Base-by-base conservation (phyloP, 92 coral and sea anemone species). In the Umimayanthus chanpuru region DNA sequence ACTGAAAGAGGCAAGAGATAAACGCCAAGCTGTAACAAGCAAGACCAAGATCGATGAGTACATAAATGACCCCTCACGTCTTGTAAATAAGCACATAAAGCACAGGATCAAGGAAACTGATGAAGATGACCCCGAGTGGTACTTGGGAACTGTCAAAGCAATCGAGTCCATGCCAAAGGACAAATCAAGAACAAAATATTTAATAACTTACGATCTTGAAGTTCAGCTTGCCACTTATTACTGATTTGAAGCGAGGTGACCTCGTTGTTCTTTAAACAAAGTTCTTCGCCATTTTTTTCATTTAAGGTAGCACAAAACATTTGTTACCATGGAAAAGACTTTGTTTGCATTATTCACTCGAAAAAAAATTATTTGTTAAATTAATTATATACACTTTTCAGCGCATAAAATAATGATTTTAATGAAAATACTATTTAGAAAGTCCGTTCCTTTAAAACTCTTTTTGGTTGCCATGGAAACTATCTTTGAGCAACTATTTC, bases 41-140 rank as follows among this genome's bases (percentile, higher is more conserved):
- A 73, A 73, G 38, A 1, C 77, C 0, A 36, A 10, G 30, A 73
- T 73, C 38, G 77, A 36, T 15, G 16, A 73, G 38, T 73, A 73
- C 38, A 73, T 73, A 28, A 40, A 73, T 40, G 38, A 73, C 16
- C 77, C 77, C 11, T 28, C 77, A 28, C 40, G 3, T 2, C 77
- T 73, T 73, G 77, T 73, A 11, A 73, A 73, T 73, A 73, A 73
- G 77, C 44, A 1, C 18, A 26, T 73, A 73, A 73, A 73, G 18
- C 77, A 73, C 41, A 73, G 77, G 38, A 73, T 73, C 77, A 73
- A 73, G 44, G 77, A 73, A 73, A 73, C 77, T 73, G 77, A 73
- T 36, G 77, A 73, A 9, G 77, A 73, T 40, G 77, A 10, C 11
- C 40, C 77, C 12, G 77, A 73, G 77, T 73, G 77, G 77, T 73